A percentile compares a stretch with the other conserved stretches of the same genome.
Evolutionary conservation across 2,113 vertebrate species (phyloP).

Genomic region (Catagonus wagneri): DNA sequence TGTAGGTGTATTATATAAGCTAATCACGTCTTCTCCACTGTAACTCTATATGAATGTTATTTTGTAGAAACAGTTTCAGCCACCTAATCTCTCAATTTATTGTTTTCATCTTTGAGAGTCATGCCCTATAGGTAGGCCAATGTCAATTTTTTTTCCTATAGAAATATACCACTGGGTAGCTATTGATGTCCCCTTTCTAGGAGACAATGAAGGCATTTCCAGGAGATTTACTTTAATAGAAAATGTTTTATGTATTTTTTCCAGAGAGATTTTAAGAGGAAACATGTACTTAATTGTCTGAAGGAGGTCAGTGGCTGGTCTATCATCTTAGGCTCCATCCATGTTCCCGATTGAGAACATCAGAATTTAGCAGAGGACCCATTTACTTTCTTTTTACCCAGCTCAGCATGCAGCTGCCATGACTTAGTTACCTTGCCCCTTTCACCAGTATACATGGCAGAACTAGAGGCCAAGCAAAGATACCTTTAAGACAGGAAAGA

Average conservation of each 20-base stretch:
- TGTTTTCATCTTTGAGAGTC: not conserved
- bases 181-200: not conserved
- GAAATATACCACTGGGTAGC: not conserved
- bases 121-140: not conserved
- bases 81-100: constrained; percentile 24
- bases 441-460: not conserved
- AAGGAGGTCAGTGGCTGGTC: not conserved
- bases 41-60: not conserved
- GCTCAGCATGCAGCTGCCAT: not conserved
- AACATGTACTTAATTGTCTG: not conserved
- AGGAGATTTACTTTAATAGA: not conserved
- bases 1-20: not conserved
- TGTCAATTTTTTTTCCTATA: not conserved
- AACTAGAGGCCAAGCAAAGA: not conserved
- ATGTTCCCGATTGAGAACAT: not conserved
- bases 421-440: not conserved
- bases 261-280: not conserved
- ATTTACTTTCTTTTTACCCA: not conserved
- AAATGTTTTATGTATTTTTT: not conserved
- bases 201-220: not conserved
- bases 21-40: not conserved
- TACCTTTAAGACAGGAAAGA: not conserved
- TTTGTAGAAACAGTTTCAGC: not conserved
- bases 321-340: not conserved
- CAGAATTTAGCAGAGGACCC: not conserved